These are phyloP conservation scores for Toxotes chatareus DNA, from an alignment of 2,113 vertebrate species.

Conservation along the genomic window DNA sequence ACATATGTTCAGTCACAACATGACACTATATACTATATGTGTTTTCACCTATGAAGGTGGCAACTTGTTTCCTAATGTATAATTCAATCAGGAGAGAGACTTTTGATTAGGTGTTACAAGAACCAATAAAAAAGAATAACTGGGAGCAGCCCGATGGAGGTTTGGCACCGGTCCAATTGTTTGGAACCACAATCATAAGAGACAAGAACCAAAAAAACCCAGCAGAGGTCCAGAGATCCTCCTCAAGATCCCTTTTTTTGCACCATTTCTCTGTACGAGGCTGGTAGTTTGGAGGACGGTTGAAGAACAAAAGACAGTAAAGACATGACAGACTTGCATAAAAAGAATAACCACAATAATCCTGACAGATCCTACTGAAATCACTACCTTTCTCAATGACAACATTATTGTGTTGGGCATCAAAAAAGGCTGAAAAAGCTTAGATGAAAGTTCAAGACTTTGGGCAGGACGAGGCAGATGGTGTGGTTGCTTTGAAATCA, in stretches of 20 bases:
- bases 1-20: slow-evolving; percentile 3
- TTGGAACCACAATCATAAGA: background rate
- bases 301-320: background rate
- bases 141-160: slow-evolving; percentile 1
- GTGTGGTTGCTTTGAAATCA: slow-evolving; percentile 2
- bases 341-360: background rate
- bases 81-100: slow-evolving; percentile 10
- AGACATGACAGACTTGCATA: background rate
- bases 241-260: background rate
- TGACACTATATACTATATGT: slow-evolving; percentile 3
- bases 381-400: background rate
- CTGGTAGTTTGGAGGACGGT: background rate
- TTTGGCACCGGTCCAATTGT: slow-evolving; percentile 19
- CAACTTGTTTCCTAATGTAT: slow-evolving; percentile 21
- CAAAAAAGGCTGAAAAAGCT: background rate
- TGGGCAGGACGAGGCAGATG: background rate
- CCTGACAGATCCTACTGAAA: background rate
- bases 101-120: slow-evolving; percentile 41
- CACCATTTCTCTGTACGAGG: background rate
- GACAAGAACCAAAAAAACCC: background rate
- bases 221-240: background rate
- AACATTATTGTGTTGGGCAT: background rate
- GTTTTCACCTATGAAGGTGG: slow-evolving; percentile 22
- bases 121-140: slow-evolving; percentile 2
- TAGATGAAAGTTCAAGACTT: slow-evolving; percentile 7